Base-by-base conservation (phyloP, 2,797 vertebrate species). In the Syngnathus acus region DNA sequence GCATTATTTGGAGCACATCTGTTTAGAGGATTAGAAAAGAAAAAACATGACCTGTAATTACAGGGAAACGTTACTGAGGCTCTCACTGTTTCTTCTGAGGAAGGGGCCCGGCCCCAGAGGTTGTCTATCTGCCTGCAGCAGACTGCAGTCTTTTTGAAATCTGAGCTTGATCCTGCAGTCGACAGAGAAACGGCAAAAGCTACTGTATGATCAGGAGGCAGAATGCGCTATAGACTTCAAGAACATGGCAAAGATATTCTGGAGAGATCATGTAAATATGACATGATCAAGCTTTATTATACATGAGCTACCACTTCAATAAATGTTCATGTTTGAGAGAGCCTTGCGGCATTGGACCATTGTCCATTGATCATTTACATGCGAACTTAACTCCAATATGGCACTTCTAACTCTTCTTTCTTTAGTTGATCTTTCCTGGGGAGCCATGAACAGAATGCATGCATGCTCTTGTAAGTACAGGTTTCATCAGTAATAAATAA, bases 1-100 rank as follows among this genome's bases (percentile, higher is more conserved):
- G 78, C 84, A 77, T 78, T 57, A 78, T 74, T 78, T 73, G 61
- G 73, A 81, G 77, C 75, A 86, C 87, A 89, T 87, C 86, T 88
- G 88, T 86, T 90, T 86, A 85, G 77, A 59, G 70, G 82, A 89
- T 90, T 88, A 88, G 82, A 48, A 48, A 82, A 23, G 78, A 76
- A 80, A 72, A 84, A 87, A 85, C 82, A 86, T 68, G 77, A 86
- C 74, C 78, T 79, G 79, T 89, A 90, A 89, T 89, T 89, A 89
- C 82, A 88, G 81, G 80, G 80, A 82, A 81, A 78, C 23, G 62
- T 73, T 79, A 72, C 76, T 74, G 73, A 78, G 78, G 72, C 81
- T 77, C 72, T 77, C 54, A 47, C 70, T 50, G 70, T 72, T 81
- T 87, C 73, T 51, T 78, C 69, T 64, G 65, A 62, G 66, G 37